Base-by-base conservation (phyloP, 2,113 vertebrate species). In the Nothocercus julius region DNA sequence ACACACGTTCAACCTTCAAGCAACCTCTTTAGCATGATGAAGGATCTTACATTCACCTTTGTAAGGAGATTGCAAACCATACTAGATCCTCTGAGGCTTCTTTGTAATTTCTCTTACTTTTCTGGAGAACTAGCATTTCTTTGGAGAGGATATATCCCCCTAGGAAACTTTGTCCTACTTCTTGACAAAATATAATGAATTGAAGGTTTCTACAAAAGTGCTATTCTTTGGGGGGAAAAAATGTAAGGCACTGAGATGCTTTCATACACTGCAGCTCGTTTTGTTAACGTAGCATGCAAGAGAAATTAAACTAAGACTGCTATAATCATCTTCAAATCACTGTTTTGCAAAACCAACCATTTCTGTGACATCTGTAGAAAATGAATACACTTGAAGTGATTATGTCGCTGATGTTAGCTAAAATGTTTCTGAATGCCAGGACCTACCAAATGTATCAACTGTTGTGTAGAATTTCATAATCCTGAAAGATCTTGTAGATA, bases 141-240 rank as follows among this genome's bases (percentile, higher is more conserved):
- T 86, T 82, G 53, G 47, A 56, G 36, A 78, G 8, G 62, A 12
- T 22, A 10, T 67, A 70, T 67, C 7, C 34, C 28, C 14, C 9
- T 81, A 53, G 79, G 58, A 86, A 93, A 64, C 13, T 85, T 76
- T 69, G 47, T 82, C 69, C 58, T 89, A 82, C 28, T 89, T 96
- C 62, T 62, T 90, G 66, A 30, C 18, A 32, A 51, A 86, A 75
- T 63, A 51, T 47, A 89, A 76, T 66, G 5, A 61, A 63, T 9
- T 32, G 2, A 75, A 72, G 1, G 4, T 17, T 83, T 90, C 72
- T 36, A 79, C 6, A 54, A 51, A 89, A 70, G 4, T 63, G 2
- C 5, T 70, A n/a, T n/a, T 5, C 5, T 68, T 84, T 92, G 16
- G 47, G 19, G 44, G 13, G 25, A 53, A 56, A 56, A 56, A 56